phyloP scores from a whole-genome alignment of 2,113 vertebrate genomes.

The Suncus etruscus region DNA sequence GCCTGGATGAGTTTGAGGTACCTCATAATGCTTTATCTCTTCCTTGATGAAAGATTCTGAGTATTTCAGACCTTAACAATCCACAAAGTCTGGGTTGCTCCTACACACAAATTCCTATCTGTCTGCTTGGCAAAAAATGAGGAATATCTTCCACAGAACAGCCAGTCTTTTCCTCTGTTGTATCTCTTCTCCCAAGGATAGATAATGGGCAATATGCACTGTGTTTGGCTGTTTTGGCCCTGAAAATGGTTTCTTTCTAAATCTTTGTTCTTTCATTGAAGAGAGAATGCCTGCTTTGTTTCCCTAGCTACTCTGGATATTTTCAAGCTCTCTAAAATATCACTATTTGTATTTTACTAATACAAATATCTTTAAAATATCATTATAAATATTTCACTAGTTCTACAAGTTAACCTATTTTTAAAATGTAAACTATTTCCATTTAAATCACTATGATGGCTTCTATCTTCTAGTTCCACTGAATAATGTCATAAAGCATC shows the following conservation, averaged over 20 bases:
- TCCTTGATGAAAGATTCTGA: background rate
- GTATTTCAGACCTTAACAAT: background rate
- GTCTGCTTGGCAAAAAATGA: background rate
- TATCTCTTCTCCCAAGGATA: background rate
- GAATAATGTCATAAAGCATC: background rate
- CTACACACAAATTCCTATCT: background rate
- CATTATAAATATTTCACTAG: background rate
- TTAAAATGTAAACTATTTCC: background rate
- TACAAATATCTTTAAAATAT: too few species aligned
- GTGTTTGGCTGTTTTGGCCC: background rate
- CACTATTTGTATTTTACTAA: too few species aligned
- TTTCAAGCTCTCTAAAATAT: slow-evolving; percentile 1
- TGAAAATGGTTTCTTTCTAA: background rate
- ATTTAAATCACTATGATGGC: background rate
- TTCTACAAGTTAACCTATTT: background rate
- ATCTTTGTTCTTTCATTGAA: background rate
- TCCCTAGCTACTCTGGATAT: background rate
- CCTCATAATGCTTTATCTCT: background rate
- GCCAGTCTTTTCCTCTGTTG: background rate
- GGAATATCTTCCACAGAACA: background rate
- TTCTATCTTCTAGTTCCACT: background rate
- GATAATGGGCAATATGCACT: background rate
- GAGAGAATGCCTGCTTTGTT: background rate
- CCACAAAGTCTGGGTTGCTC: background rate
- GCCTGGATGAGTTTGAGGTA: background rate